phyloP scores from a whole-genome alignment of 1,140 invertebrate genomes.

The Ceratina australensis region DNA sequence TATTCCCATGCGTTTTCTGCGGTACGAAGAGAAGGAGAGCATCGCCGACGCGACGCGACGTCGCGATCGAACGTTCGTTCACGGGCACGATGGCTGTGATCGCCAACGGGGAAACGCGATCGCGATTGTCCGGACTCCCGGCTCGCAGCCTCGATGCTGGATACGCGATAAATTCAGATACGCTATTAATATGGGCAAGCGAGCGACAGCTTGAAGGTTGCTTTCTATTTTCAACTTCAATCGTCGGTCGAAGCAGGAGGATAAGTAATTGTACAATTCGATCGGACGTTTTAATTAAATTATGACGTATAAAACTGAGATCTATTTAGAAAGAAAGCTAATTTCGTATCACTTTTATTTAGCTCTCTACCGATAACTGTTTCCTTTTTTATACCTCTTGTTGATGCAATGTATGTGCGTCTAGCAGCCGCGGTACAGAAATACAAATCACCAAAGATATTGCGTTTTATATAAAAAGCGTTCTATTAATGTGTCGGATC shows the following conservation, averaged over 20 bases:
- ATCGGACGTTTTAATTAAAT: too few relatives aligned
- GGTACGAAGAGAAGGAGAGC: not conserved
- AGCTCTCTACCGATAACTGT: too few relatives aligned
- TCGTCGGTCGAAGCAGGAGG: too few relatives aligned
- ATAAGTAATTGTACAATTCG: too few relatives aligned
- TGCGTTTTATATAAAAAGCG: slow-evolving; percentile 10
- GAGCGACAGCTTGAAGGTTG: not conserved
- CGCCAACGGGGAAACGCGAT: slow-evolving; percentile 16
- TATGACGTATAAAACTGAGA: too few relatives aligned
- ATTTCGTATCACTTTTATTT: too few relatives aligned
- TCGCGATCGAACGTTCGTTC: not conserved
- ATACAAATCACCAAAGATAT: slow-evolving; percentile 13
- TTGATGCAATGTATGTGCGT: too few relatives aligned
- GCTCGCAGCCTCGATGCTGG: slow-evolving; percentile 5
- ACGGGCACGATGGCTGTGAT: slow-evolving; percentile 14
- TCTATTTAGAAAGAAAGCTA: too few relatives aligned
- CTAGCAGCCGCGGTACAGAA: not conserved
- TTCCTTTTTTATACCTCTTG: too few relatives aligned
- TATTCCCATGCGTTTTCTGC: slow-evolving; percentile 53
- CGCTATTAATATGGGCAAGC: slow-evolving; percentile 15
- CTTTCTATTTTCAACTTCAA: not conserved
- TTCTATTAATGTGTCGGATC: slow-evolving; percentile 1
- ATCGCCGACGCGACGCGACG: not conserved
- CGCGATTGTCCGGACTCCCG: not conserved
- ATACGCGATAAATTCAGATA: not conserved